Conservation (phyloP, 2,113 vertebrate genomes). For the Labeo catla region DNA sequence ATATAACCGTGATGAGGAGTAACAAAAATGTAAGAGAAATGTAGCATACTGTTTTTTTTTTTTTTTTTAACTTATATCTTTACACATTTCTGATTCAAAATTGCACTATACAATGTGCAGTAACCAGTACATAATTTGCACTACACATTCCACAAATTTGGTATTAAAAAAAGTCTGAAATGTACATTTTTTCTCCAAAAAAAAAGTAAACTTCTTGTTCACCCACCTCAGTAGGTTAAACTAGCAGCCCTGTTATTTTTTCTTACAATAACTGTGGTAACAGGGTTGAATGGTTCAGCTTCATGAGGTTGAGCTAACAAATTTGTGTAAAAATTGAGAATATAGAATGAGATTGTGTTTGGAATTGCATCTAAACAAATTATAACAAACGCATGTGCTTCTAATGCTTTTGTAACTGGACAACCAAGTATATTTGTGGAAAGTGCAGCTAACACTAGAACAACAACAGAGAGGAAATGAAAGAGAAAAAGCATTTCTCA, state of each 20-base stretch:
- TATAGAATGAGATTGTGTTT: not conserved
- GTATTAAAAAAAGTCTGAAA: not conserved
- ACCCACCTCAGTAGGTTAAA: too few species aligned
- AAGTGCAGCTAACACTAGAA: not conserved
- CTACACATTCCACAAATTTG: not conserved
- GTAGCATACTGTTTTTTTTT: not conserved
- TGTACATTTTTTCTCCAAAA: too few species aligned
- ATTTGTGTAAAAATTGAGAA: too few species aligned
- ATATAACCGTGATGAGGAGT: too few species aligned
- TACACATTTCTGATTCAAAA: not conserved
- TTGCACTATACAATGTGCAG: not conserved
- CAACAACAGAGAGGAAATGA: not conserved
- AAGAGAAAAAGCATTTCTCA: slow-evolving; percentile 63
- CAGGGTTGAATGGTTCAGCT: not conserved
- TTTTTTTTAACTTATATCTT: not conserved
- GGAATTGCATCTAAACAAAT: not conserved
- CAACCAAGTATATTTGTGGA: not conserved
- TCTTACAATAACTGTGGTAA: not conserved
- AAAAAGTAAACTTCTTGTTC: too few species aligned
- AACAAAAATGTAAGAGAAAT: not conserved
- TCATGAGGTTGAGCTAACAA: not conserved
- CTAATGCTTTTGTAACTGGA: not conserved
- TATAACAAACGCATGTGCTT: not conserved
- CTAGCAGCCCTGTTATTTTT: not conserved
- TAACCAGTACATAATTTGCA: not conserved